Base-by-base conservation (phyloP, 2,797 vertebrate genomes). In the Ptychadena robeensis region DNA sequence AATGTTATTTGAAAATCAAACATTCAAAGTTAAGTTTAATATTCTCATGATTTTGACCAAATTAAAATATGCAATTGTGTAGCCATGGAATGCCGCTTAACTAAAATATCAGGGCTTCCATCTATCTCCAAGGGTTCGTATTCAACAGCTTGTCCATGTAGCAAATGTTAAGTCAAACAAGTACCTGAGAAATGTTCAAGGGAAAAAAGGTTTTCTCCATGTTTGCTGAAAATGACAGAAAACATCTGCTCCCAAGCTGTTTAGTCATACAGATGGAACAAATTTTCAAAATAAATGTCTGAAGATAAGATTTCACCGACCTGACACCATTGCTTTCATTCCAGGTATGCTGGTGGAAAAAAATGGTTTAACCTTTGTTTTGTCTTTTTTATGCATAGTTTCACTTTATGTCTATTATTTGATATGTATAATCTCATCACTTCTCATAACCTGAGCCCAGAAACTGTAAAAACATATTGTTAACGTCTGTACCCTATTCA, bases 231-330 rank as follows among this genome's bases (percentile, higher is more conserved):
- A 40, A 28, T 48, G 70, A 84, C 27, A 48, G 6, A 32, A 73
- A 84, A 84, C 82, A 84, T 84, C 82, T 84, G 82, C n/a, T 74
- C 28, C 14, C 28, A 68, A 74, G 59, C 22, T 82, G 57, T 72
- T 38, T 4, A 44, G 25, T 53, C 53, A 67, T 69, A 44, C 76
- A 84, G 82, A 83, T 83, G 82, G 74, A 73, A 83, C 34, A 83
- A 8, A 72, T 83, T 83, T n/a, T 79, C 30, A 65, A 25, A 65
- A 79, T 72, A 38, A 48, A 73, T 73, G 61, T 72, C 69, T 79
- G 65, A 48, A 82, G 66, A 82, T 82, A 76, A 70, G 44, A 82
- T 77, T 82, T 30, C 35, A 65, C 66, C 44, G 67, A 64, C 72
- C 53, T 44, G 65, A 65, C 73, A 30, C 57, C 81, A 78, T 25